Conservation (phyloP, 92 coral and sea anemone genomes). For the Heteractis magnifica region DNA sequence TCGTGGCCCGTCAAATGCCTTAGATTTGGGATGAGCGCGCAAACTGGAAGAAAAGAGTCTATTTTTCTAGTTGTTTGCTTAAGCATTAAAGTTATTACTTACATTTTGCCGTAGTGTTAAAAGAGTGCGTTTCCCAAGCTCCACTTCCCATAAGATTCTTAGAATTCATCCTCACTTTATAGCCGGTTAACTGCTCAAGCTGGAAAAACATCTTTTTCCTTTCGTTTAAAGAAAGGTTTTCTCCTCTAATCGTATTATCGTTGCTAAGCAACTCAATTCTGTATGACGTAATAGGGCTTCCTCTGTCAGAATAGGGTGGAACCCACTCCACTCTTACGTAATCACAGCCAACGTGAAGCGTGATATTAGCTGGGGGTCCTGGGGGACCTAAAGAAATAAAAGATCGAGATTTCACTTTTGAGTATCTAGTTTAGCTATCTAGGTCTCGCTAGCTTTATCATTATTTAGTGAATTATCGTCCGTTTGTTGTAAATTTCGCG, state of each 20-base stretch:
- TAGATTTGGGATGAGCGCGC: neutral
- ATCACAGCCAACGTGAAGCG: constrained; percentile 34
- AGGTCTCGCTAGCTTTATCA: too few species aligned
- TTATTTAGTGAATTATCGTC: neutral
- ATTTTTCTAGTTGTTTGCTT: too few species aligned
- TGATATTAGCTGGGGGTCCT: constrained; percentile 60
- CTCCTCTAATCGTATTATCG: constrained; percentile 28
- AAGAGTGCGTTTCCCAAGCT: constrained; percentile 37
- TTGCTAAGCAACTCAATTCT: constrained; percentile 35
- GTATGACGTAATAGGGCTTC: constrained; percentile 48
- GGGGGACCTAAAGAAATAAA: constrained; percentile 46
- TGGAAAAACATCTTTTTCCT: constrained; percentile 17
- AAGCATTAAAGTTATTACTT: constrained; percentile 1
- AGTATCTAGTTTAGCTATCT: too few species aligned
- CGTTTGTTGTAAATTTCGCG: neutral
- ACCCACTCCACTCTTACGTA: constrained; percentile 51
- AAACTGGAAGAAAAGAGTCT: neutral
- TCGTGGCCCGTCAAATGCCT: too few species aligned
- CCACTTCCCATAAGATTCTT: constrained; percentile 43
- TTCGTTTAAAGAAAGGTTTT: constrained; percentile 7
- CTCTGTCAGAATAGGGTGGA: constrained; percentile 41
- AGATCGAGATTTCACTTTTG: too few species aligned
- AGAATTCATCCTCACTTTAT: constrained; percentile 43
- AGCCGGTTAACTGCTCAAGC: constrained; percentile 24
- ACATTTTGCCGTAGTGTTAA: constrained; percentile 46